These are phyloP conservation scores for Corythoichthys haematopterus DNA, from an alignment of 2,113 vertebrate species.

Conservation along the genomic window DNA sequence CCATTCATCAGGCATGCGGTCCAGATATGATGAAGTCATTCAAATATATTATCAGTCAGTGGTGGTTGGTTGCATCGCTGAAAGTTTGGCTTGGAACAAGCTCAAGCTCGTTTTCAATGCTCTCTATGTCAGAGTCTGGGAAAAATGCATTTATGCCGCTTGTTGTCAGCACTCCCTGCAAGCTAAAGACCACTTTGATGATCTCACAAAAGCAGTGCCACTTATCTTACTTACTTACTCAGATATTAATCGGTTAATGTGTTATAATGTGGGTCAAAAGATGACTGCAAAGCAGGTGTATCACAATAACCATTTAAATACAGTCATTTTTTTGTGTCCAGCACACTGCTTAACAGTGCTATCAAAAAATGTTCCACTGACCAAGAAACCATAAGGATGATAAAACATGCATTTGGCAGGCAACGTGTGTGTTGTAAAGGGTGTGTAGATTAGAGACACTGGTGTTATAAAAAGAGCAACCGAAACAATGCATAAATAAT, in stretches of 20 bases:
- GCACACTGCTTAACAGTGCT: constrained; percentile 12
- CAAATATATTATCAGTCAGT: background rate
- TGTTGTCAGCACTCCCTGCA: background rate
- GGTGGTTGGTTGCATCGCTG: background rate
- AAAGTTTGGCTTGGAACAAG: background rate
- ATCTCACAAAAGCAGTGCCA: background rate
- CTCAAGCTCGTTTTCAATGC: background rate
- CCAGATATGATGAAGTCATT: background rate
- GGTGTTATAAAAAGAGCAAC: constrained; percentile 7
- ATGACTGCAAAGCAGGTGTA: constrained; percentile 12
- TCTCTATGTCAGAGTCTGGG: background rate
- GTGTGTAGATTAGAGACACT: constrained; percentile 19
- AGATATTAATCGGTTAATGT: background rate
- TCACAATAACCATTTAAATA: constrained; percentile 10
- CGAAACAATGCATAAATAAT: background rate
- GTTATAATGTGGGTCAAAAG: background rate
- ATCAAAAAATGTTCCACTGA: constrained; percentile 38
- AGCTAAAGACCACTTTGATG: constrained; percentile 1
- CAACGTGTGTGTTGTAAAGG: background rate
- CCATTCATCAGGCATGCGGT: background rate
- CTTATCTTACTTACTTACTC: background rate
- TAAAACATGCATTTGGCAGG: background rate
- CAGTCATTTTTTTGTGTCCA: constrained; percentile 2
- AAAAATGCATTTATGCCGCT: constrained; percentile 1
- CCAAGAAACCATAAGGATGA: constrained; percentile 42